Conservation (phyloP, 1,140 invertebrate species). For the Lasaia peninsularis region DNA sequence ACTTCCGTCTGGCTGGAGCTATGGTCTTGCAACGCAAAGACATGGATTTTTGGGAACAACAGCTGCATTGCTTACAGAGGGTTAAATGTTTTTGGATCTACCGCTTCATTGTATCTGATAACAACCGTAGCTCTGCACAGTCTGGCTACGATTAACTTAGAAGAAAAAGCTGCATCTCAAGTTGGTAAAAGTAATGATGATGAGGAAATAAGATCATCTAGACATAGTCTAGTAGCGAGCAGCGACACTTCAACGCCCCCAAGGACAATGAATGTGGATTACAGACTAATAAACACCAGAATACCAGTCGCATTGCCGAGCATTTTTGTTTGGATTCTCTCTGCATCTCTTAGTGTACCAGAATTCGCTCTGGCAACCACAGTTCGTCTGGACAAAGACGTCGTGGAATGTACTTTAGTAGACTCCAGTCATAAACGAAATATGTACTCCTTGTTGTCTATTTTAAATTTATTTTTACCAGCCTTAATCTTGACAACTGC, state of each 20-base stretch:
- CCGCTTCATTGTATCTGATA: slow-evolving; percentile 73
- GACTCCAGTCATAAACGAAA: slow-evolving; percentile 59
- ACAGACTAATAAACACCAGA: slow-evolving; percentile 51
- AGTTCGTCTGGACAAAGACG: slow-evolving; percentile 40
- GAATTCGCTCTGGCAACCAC: slow-evolving; percentile 69
- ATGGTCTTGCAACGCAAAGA: slow-evolving; percentile 61
- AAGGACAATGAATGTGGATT: slow-evolving; percentile 70
- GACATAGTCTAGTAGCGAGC: slow-evolving; percentile 69
- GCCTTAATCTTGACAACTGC: slow-evolving; percentile 45
- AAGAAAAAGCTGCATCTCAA: slow-evolving; percentile 46
- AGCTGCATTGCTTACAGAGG: slow-evolving; percentile 73
- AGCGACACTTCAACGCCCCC: slow-evolving; percentile 63
- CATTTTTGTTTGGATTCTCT: slow-evolving; percentile 76
- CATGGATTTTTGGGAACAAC: slow-evolving; percentile 70
- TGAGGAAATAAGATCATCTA: slow-evolving; percentile 71
- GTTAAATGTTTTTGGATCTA: slow-evolving; percentile 73
- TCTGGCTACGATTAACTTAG: slow-evolving; percentile 74
- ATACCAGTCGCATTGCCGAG: slow-evolving; percentile 71
- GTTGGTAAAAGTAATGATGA: slow-evolving; percentile 63
- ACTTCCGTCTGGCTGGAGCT: slow-evolving; percentile 71
- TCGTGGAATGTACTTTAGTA: slow-evolving; percentile 53
- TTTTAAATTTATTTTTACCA: slow-evolving; percentile 67
- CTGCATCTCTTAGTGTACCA: slow-evolving; percentile 77
- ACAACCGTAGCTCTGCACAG: slow-evolving; percentile 75
- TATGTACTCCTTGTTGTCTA: slow-evolving; percentile 59